These are phyloP conservation scores for Luehdorfia chinensis DNA, from an alignment of 1,140 invertebrate species.

Conservation along the genomic window DNA sequence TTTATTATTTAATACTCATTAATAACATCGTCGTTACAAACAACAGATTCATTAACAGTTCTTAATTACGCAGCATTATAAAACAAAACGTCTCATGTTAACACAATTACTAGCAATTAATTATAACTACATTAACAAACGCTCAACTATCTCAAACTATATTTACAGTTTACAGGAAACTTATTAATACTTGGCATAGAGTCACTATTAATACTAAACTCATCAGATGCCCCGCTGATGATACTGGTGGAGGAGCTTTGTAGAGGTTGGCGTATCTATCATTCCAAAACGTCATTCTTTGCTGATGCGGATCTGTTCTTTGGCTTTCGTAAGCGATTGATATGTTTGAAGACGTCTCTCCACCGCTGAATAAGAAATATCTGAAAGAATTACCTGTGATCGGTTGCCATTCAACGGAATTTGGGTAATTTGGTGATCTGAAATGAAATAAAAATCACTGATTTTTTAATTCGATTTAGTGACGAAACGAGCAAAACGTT, in stretches of 20 bases:
- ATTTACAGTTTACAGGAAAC: not conserved
- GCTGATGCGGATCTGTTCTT: constrained; percentile 28
- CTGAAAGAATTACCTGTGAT: constrained; percentile 2
- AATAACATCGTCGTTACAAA: too few species aligned
- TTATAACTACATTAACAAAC: too few species aligned
- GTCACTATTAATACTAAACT: constrained; percentile 22
- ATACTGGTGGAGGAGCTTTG: constrained; percentile 28
- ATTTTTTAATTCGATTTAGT: not conserved
- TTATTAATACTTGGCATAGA: constrained; percentile 15
- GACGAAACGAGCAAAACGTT: too few species aligned
- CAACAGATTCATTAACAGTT: too few species aligned
- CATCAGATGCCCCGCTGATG: constrained; percentile 25
- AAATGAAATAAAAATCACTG: not conserved
- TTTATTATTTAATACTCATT: too few species aligned
- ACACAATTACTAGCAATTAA: too few species aligned
- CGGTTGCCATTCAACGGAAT: constrained; percentile 20
- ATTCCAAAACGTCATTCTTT: constrained; percentile 43
- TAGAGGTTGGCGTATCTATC: constrained; percentile 32
- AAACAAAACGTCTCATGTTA: too few species aligned
- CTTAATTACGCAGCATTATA: too few species aligned
- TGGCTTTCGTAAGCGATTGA: constrained; percentile 25
- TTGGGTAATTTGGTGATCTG: constrained; percentile 1
- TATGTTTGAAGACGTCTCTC: constrained; percentile 20
- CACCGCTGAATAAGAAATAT: constrained; percentile 28
- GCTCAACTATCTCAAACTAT: too few species aligned